Conservation (phyloP, 2,113 vertebrate species). For the Trinectes maculatus region DNA sequence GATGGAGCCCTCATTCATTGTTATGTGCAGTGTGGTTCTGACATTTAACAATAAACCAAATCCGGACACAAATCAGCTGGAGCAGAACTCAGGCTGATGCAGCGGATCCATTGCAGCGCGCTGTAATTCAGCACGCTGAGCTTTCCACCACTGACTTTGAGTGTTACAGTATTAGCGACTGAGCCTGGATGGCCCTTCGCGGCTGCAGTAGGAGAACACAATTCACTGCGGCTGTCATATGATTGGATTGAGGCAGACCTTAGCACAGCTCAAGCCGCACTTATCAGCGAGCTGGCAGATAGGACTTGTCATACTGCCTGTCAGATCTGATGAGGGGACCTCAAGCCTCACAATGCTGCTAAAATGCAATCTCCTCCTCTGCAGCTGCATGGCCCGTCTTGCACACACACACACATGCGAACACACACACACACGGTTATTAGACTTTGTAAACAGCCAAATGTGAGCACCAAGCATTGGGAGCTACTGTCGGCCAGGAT, state of each 20-base stretch:
- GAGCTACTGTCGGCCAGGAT: slow-evolving; percentile 61
- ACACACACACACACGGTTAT: too few species aligned
- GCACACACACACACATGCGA: slow-evolving; percentile 72
- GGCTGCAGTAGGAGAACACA: slow-evolving; percentile 33
- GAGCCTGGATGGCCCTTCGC: slow-evolving; percentile 54
- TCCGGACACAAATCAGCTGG: slow-evolving; percentile 35
- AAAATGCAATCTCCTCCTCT: slow-evolving; percentile 81
- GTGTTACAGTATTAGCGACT: slow-evolving; percentile 53
- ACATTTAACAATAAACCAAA: slow-evolving; percentile 15
- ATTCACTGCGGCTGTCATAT: slow-evolving; percentile 68
- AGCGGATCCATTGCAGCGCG: slow-evolving; percentile 46
- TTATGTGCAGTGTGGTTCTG: background rate
- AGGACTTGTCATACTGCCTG: slow-evolving; percentile 81
- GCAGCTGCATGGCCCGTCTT: slow-evolving; percentile 69
- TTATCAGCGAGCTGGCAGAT: slow-evolving; percentile 82
- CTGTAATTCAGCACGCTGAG: slow-evolving; percentile 51
- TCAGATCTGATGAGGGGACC: slow-evolving; percentile 80
- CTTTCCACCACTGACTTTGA: slow-evolving; percentile 42
- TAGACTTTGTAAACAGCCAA: slow-evolving; percentile 81
- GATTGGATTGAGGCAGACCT: slow-evolving; percentile 82
- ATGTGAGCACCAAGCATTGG: slow-evolving; percentile 68
- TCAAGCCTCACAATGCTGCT: slow-evolving; percentile 77
- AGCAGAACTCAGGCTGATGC: slow-evolving; percentile 26
- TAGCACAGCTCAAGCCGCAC: slow-evolving; percentile 68
- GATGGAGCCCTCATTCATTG: background rate